phyloP scores from a whole-genome alignment of 2,113 vertebrate genomes.

The Dromaius novaehollandiae region DNA sequence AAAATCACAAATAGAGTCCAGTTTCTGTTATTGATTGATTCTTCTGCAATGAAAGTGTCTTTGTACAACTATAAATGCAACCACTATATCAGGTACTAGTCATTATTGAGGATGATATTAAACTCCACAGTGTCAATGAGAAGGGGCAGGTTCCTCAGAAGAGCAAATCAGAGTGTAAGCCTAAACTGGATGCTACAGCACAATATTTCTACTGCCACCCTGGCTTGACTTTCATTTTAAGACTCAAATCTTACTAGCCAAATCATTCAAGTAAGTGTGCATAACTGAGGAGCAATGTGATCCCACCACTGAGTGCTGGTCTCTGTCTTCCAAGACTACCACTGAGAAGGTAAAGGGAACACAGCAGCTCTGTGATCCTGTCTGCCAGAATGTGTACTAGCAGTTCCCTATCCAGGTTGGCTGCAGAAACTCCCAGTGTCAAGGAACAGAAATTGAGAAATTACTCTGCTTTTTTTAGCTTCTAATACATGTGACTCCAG shows the following conservation, averaged over 20 bases:
- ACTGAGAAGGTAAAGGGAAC: background rate
- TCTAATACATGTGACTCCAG: background rate
- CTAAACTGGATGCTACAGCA: background rate
- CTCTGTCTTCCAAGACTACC: background rate
- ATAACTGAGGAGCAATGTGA: background rate
- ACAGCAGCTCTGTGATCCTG: rapidly evolving
- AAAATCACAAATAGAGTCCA: background rate
- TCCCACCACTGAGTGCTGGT: rapidly evolving
- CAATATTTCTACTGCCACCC: background rate
- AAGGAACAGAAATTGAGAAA: background rate
- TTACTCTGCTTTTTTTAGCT: background rate
- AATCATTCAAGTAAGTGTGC: background rate
- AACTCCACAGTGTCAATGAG: background rate
- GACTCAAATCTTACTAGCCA: background rate
- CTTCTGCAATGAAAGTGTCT: background rate
- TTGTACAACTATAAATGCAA: background rate
- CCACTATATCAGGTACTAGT: background rate
- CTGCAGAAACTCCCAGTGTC: background rate
- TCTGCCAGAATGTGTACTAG: background rate
- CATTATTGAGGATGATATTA: background rate
- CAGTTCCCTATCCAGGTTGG: background rate
- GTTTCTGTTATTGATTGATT: background rate
- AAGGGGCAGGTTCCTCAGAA: background rate
- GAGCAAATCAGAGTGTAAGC: background rate
- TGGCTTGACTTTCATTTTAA: background rate